These are phyloP conservation scores for Holacanthus passer DNA, from an alignment of 2,113 vertebrate genomes.

Conservation along the genomic window DNA sequence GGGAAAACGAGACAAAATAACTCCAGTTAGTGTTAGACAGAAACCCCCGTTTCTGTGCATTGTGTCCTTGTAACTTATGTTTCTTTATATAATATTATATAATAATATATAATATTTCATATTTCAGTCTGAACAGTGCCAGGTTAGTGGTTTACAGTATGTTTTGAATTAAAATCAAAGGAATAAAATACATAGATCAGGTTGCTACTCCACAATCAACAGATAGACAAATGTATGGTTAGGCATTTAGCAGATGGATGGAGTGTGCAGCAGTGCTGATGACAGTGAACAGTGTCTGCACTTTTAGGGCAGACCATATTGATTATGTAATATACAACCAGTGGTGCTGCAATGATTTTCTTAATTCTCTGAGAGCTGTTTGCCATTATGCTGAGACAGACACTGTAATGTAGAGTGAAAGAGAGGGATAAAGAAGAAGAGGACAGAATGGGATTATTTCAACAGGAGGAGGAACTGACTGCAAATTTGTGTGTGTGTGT, in stretches of 20 bases:
- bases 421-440: slow-evolving; percentile 2
- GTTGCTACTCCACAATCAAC: background rate
- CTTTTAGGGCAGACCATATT: slow-evolving; percentile 66
- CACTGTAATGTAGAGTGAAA: slow-evolving; percentile 42
- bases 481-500: background rate
- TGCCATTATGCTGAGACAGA: slow-evolving; percentile 70
- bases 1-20: background rate
- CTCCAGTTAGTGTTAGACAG: background rate
- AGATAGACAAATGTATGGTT: slow-evolving; percentile 11
- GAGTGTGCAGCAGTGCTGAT: slow-evolving; percentile 29
- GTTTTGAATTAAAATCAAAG: background rate
- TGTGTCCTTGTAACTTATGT: background rate
- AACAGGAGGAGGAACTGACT: background rate
- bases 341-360: slow-evolving; percentile 56
- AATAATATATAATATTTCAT: too few relatives aligned
- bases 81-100: too few relatives aligned
- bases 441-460: slow-evolving; percentile 50
- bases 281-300: slow-evolving; percentile 50
- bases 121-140: background rate
- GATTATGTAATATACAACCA: slow-evolving; percentile 74
- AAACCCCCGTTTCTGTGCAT: background rate
- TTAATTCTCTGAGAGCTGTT: slow-evolving; percentile 69
- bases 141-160: background rate
- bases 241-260: slow-evolving; percentile 28
- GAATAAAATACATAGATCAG: background rate